Evolutionary conservation across 2,797 vertebrate species (phyloP).

Genomic region (Pempheris klunzingeri): DNA sequence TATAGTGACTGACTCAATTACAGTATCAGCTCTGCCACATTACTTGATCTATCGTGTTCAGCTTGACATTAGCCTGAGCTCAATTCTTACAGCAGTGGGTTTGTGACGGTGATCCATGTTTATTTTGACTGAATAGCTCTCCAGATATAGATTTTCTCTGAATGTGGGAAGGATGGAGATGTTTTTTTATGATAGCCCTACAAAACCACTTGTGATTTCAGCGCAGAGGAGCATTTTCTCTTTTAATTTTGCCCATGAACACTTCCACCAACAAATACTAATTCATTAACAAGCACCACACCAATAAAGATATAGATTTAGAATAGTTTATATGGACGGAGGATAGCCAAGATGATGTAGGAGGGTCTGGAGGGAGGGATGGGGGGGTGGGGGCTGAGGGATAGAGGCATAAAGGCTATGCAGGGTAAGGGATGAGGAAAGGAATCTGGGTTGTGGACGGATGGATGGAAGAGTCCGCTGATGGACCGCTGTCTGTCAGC

Average conservation of each 20-base stretch:
- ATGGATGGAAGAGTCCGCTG: too few species aligned
- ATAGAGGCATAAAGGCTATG: too few species aligned
- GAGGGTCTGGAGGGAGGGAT: too few species aligned
- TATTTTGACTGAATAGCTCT: slow-evolving; percentile 1
- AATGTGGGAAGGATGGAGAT: background rate
- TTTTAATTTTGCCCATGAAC: background rate
- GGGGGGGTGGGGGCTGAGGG: too few species aligned
- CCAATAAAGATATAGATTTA: too few species aligned
- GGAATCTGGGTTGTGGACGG: too few species aligned
- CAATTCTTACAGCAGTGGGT: background rate
- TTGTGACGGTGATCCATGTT: slow-evolving; percentile 5
- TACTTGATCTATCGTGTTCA: slow-evolving; percentile 14
- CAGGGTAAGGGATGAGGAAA: too few species aligned
- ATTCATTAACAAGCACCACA: too few species aligned
- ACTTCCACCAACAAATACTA: too few species aligned
- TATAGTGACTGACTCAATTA: slow-evolving; percentile 24
- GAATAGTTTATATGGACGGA: too few species aligned
- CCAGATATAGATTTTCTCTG: background rate
- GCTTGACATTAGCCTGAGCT: slow-evolving; percentile 9
- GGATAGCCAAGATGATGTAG: too few species aligned
- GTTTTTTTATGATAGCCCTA: background rate
- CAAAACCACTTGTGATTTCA: background rate
- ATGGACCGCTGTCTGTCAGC: too few species aligned
- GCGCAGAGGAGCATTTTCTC: background rate
- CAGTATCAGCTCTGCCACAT: slow-evolving; percentile 12